These are phyloP conservation scores for Notarius quadriscutis DNA, from an alignment of 2,113 vertebrate genomes.

Conservation along the genomic window DNA sequence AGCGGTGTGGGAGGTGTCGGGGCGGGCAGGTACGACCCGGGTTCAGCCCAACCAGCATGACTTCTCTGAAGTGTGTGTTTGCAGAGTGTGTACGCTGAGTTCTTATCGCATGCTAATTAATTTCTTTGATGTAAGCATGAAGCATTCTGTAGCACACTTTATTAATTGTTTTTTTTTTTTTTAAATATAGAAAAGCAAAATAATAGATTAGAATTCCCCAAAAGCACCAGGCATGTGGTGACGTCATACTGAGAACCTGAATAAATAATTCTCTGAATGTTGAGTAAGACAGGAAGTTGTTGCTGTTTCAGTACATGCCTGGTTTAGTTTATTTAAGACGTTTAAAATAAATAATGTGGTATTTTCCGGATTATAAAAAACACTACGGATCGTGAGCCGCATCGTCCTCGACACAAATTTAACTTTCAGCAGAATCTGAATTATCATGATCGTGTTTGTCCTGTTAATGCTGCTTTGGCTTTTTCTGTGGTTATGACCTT, in stretches of 20 bases:
- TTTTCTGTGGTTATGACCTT: no score
- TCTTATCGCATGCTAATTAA: neutral
- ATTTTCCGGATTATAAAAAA: neutral
- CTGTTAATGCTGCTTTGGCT: neutral
- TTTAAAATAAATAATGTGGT: neutral
- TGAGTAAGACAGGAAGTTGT: neutral
- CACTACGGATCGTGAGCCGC: neutral
- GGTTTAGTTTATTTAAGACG: neutral
- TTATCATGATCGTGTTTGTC: neutral
- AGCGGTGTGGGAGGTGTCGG: constrained; percentile 83
- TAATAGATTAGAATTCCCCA: neutral
- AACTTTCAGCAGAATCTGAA: neutral
- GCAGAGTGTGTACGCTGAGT: constrained; percentile 9
- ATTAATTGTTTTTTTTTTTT: no score
- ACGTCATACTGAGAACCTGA: neutral
- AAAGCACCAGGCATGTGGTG: neutral
- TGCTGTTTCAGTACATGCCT: neutral
- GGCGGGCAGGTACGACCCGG: constrained; percentile 83
- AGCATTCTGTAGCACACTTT: no score
- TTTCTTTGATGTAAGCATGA: neutral
- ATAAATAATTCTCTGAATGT: neutral
- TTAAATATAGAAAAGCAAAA: neutral
- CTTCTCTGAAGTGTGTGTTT: neutral
- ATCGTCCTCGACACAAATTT: neutral
- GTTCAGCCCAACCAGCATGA: constrained; percentile 3